phyloP scores from a whole-genome alignment of 2,113 vertebrate genomes.

The Indri indri region DNA sequence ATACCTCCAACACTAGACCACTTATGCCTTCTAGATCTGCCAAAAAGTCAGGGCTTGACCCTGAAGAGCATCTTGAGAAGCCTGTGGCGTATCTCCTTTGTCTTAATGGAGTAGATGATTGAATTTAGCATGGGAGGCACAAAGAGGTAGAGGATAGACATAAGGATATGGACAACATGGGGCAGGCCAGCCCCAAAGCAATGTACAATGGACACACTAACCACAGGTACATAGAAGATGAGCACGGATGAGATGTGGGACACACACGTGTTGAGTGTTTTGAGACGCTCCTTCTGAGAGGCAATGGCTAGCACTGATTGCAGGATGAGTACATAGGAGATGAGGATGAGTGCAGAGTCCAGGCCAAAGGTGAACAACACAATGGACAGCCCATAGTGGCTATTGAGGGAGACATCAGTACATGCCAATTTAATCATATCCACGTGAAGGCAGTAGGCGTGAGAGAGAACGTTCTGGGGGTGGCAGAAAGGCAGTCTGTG shows the following conservation, averaged over 20 bases:
- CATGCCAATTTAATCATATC: slow-evolving; percentile 45
- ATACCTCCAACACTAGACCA: background rate
- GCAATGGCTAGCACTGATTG: background rate
- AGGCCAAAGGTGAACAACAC: slow-evolving; percentile 51
- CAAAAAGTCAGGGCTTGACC: background rate
- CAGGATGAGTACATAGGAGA: slow-evolving; percentile 53
- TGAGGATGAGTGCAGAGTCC: slow-evolving; percentile 43
- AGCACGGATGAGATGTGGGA: slow-evolving; percentile 55
- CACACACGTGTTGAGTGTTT: slow-evolving; percentile 43
- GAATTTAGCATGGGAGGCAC: slow-evolving; percentile 53
- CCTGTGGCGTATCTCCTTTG: slow-evolving; percentile 21
- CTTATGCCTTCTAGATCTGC: background rate
- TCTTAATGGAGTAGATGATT: slow-evolving; percentile 55
- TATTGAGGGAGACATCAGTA: slow-evolving; percentile 45
- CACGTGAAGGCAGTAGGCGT: slow-evolving; percentile 51
- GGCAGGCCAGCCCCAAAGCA: slow-evolving; percentile 10
- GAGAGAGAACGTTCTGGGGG: slow-evolving; percentile 12
- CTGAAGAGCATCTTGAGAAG: slow-evolving; percentile 34
- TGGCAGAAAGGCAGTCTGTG: slow-evolving; percentile 43
- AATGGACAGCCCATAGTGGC: slow-evolving; percentile 34
- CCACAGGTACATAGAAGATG: slow-evolving; percentile 53
- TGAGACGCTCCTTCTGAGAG: background rate
- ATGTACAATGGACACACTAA: slow-evolving; percentile 48
- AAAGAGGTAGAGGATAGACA: slow-evolving; percentile 59
- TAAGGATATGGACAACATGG: background rate